Evolutionary conservation across 2,113 vertebrate species (phyloP).

Genomic region (Tinamus guttatus): DNA sequence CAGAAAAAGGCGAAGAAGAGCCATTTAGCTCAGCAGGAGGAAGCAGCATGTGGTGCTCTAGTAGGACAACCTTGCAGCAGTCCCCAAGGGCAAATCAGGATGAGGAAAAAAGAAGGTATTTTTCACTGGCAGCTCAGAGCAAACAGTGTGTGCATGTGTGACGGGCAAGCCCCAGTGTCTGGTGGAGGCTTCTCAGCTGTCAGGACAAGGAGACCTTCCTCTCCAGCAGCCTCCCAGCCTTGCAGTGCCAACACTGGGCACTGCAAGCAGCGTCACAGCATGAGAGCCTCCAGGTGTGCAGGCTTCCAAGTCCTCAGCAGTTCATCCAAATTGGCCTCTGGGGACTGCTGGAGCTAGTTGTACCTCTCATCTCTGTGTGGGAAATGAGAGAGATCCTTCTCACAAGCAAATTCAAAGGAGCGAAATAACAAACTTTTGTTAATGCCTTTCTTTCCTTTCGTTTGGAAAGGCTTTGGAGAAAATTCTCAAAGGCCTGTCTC

Average conservation of each 20-base stretch:
- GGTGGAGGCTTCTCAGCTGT: not conserved
- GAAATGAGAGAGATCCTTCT: not conserved
- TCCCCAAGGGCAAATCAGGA: not conserved
- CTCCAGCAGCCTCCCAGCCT: not conserved
- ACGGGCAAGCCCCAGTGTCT: fast-evolving
- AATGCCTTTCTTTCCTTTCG: not conserved
- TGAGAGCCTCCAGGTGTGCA: not conserved
- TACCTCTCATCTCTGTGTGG: not conserved
- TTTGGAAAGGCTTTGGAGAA: constrained; percentile 57
- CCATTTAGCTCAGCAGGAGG: not conserved
- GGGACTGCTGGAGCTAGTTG: not conserved
- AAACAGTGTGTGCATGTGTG: fast-evolving
- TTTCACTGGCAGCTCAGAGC: fast-evolving
- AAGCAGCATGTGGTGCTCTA: fast-evolving
- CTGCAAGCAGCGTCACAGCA: not conserved
- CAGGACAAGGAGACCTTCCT: fast-evolving
- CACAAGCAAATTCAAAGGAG: constrained; percentile 31
- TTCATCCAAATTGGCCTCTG: not conserved
- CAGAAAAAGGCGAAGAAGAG: not conserved
- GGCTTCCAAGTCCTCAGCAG: not conserved
- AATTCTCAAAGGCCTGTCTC: constrained; percentile 66
- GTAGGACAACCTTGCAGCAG: not conserved
- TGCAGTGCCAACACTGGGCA: not conserved
- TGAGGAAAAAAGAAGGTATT: not conserved
- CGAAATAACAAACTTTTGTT: not conserved